Conservation (phyloP, 2,797 vertebrate species). For the Acanthis flammea region DNA sequence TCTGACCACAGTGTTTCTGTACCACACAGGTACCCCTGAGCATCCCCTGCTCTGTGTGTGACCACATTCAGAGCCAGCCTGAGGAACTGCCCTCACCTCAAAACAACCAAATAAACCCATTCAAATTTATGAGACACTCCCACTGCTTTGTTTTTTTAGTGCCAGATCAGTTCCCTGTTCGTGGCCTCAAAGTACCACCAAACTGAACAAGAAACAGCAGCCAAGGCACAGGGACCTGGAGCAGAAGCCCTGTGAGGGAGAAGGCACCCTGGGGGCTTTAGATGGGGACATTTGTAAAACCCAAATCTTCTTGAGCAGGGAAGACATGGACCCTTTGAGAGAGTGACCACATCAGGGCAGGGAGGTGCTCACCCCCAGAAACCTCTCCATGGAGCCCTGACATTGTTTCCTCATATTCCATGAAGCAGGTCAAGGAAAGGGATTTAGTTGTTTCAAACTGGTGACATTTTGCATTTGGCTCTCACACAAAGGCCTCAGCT, state of each 20-base stretch:
- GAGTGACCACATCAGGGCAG: not conserved
- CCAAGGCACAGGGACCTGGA: not conserved
- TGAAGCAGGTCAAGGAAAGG: not conserved
- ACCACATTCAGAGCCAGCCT: not conserved
- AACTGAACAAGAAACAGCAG: not conserved
- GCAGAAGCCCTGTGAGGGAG: not conserved
- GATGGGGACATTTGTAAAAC: not conserved
- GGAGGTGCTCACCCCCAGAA: not conserved
- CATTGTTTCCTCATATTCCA: not conserved
- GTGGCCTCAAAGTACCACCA: not conserved
- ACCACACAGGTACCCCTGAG: not conserved
- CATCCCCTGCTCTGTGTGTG: not conserved
- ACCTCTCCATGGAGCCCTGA: not conserved
- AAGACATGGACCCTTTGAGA: fast-evolving
- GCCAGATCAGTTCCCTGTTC: not conserved
- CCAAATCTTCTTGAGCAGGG: not conserved
- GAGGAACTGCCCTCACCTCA: not conserved
- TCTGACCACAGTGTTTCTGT: not conserved
- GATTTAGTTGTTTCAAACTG: not conserved
- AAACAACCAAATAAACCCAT: not conserved
- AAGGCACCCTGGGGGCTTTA: not conserved
- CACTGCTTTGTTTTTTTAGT: not conserved
- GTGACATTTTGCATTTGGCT: not conserved
- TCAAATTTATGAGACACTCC: not conserved
- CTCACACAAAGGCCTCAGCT: not conserved